Evolutionary conservation across 2,888 invertebrate genomes (phyloP).

Genomic region (Rhogogaster chlorosoma): DNA sequence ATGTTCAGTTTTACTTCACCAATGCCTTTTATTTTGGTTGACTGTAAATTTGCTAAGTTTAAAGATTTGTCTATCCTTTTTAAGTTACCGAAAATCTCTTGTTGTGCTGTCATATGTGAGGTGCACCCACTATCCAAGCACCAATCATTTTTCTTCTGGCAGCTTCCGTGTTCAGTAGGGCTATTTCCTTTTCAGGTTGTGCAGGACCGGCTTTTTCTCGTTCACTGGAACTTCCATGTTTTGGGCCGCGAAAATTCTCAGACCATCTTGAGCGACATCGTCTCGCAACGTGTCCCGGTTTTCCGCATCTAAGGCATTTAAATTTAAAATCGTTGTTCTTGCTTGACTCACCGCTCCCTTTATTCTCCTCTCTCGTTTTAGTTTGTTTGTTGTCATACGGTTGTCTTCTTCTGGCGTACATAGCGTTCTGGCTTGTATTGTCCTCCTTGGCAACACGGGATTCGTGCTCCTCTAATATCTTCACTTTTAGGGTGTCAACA

Average conservation of each 20-base stretch:
- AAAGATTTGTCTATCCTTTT: background rate
- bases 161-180: background rate
- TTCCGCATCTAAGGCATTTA: background rate
- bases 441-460: background rate
- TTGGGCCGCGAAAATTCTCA: too few relatives aligned
- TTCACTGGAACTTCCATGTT: too few relatives aligned
- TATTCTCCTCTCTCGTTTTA: background rate
- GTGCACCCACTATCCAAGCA: conserved; percentile 5
- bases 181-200: background rate
- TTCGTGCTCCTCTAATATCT: conserved; percentile 16
- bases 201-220: too few relatives aligned
- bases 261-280: background rate
- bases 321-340: background rate
- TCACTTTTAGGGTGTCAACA: conserved; percentile 28
- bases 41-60: background rate
- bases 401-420: too few relatives aligned
- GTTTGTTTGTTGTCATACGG: too few relatives aligned
- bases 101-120: background rate
- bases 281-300: background rate
- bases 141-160: background rate
- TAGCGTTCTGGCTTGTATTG: background rate
- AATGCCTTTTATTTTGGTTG: background rate
- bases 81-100: background rate
- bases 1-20: background rate
- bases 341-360: too few relatives aligned